Conservation (phyloP, 2,113 vertebrate genomes). For the Synodontis membranacea region DNA sequence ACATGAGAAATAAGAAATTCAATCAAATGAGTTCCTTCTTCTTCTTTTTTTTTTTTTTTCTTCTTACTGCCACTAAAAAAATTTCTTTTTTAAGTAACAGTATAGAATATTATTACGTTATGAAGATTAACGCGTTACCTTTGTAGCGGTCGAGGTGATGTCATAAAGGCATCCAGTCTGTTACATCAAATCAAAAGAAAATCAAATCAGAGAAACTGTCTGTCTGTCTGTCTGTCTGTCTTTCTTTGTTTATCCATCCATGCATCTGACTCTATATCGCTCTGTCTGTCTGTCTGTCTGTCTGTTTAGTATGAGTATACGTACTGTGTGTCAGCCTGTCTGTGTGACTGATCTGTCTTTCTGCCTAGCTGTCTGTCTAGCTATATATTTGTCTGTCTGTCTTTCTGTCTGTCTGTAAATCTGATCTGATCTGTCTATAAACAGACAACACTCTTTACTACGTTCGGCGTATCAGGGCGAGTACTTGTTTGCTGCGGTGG, state of each 20-base stretch:
- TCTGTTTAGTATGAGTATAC: neutral
- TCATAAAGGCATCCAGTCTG: neutral
- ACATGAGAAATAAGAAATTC: constrained; percentile 28
- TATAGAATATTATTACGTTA: neutral
- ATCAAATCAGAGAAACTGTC: neutral
- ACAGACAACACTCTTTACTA: neutral
- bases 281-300: neutral
- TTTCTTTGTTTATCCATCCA: neutral
- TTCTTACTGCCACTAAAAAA: constrained; percentile 36
- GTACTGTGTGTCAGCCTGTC: neutral
- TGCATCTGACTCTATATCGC: neutral
- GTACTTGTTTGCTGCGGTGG: neutral
- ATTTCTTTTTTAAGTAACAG: too few relatives aligned
- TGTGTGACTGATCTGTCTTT: neutral
- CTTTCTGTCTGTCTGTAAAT: neutral
- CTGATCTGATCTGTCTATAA: too few relatives aligned
- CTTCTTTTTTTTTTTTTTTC: constrained; percentile 3
- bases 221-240: neutral
- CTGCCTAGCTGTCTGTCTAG: neutral
- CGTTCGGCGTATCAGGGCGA: neutral
- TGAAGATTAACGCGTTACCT: neutral
- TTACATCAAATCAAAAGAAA: neutral
- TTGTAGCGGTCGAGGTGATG: neutral
- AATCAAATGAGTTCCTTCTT: constrained; percentile 27
- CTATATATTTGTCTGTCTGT: neutral